A percentile compares a stretch with the other conserved stretches of the same genome.
Conservation (phyloP, 1,140 invertebrate species). For the Diorhabda carinulata region DNA sequence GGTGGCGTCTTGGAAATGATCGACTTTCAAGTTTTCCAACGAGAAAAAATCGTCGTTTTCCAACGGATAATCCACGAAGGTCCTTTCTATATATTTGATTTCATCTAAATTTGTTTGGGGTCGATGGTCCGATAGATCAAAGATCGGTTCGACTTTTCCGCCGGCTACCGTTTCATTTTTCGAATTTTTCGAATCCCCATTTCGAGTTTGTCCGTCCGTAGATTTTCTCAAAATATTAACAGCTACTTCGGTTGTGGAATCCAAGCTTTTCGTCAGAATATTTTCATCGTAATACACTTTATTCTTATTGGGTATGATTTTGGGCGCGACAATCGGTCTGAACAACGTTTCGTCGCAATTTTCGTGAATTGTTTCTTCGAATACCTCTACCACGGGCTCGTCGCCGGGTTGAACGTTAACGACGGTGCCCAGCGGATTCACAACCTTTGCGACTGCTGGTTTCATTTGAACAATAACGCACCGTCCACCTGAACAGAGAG, state of each 20-base stretch:
- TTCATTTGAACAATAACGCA: slow-evolving; percentile 51
- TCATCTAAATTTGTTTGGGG: background rate
- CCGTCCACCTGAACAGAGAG: slow-evolving; percentile 61
- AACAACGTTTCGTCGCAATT: slow-evolving; percentile 62
- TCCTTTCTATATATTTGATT: background rate
- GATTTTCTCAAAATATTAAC: slow-evolving; percentile 32
- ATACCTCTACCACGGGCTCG: slow-evolving; percentile 49
- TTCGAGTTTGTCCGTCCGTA: background rate
- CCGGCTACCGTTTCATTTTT: background rate
- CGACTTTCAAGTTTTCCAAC: slow-evolving; percentile 27
- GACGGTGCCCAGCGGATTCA: slow-evolving; percentile 69
- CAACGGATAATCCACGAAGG: slow-evolving; percentile 24
- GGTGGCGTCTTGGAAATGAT: slow-evolving; percentile 34
- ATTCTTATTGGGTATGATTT: slow-evolving; percentile 26
- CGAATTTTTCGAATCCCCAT: background rate
- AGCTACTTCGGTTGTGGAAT: slow-evolving; percentile 35
- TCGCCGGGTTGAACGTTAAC: slow-evolving; percentile 58
- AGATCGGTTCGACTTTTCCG: background rate
- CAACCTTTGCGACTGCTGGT: slow-evolving; percentile 59
- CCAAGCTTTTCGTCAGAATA: slow-evolving; percentile 36
- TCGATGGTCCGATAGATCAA: background rate
- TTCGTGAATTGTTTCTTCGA: slow-evolving; percentile 54
- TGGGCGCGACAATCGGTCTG: slow-evolving; percentile 54
- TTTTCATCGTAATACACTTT: slow-evolving; percentile 22
- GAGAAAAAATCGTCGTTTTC: slow-evolving; percentile 30